phyloP scores from a whole-genome alignment of 2,888 invertebrate genomes.

The Lasiommata megera region DNA sequence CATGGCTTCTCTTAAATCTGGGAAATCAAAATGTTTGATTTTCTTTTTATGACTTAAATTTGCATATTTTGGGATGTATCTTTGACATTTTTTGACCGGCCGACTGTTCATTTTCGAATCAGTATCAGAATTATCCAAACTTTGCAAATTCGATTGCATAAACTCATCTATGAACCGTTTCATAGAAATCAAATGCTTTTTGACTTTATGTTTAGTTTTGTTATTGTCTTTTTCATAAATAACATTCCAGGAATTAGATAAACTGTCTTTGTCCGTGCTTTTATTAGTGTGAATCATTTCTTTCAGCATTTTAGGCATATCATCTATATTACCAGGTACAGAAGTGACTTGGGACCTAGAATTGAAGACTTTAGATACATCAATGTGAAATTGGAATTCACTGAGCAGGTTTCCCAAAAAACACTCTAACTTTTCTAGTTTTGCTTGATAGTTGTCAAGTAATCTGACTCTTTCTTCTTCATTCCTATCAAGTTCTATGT shows the following conservation, averaged over 20 bases:
- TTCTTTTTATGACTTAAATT: constrained; percentile 58
- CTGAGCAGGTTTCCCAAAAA: constrained; percentile 56
- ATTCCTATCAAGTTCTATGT: constrained; percentile 61
- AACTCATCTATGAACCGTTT: constrained; percentile 58
- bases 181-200: constrained; percentile 55
- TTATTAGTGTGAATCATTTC: constrained; percentile 47
- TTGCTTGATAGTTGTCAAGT: constrained; percentile 57
- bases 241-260: constrained; percentile 60
- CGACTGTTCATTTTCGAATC: constrained; percentile 13
- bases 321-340: constrained; percentile 35
- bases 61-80: constrained; percentile 34
- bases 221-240: constrained; percentile 60
- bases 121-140: constrained; percentile 23
- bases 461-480: constrained; percentile 58
- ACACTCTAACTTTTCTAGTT: constrained; percentile 58
- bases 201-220: constrained; percentile 53
- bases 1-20: constrained; percentile 64
- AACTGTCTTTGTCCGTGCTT: constrained; percentile 46
- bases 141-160: constrained; percentile 45
- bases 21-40: constrained; percentile 63
- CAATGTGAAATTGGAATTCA: constrained; percentile 69
- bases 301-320: constrained; percentile 43
- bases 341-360: constrained; percentile 48
- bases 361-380: constrained; percentile 66
- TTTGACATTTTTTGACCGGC: constrained; percentile 41